Evolutionary conservation across 2,113 vertebrate species (phyloP), one percentile per base, ranked within the genome.

Genomic region (Forbesichthys papilliferus): DNA sequence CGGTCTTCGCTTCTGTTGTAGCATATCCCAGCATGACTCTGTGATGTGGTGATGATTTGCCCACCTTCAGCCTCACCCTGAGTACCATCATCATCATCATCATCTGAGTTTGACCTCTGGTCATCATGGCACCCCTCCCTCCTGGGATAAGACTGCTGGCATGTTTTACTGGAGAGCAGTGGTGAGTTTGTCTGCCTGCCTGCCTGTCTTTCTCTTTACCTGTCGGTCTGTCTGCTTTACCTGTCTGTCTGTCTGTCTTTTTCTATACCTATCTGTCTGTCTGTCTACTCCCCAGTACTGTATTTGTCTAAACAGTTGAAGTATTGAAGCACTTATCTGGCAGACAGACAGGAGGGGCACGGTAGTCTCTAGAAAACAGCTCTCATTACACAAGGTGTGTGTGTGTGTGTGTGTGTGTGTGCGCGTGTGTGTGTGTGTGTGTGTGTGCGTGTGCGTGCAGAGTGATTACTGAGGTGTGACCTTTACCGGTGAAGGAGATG

Each of bases 81-180:
- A 16, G 62, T 65, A 49, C 47, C 57, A 53, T 58, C 36, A 20
- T 53, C 14, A n/a, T 46, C 18, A 27, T n/a, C 4, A 0, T 66
- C 65, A 16, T 60, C 13, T 51, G 14, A 46, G 14, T 16, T 14
- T 64, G 11, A 1, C 14, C 16, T 36, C 20, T 34, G 2, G 10
- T 58, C 64, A 33, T 61, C 57, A 93, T 93, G 92, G 91, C 92
- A 3, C 68, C 88, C 2, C 62, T 93, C 59, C 92, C 92, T 55
- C 92, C 88, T 20, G 91, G 92, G 16, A 79, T 93, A 62, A 90
- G 88, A 11, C 83, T 92, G 69, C 71, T 93, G 73, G 76, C 82
- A 16, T 90, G 89, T 69, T 92, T 93, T 55, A 66, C 88, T 79
- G 86, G 83, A 70, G 86, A 92, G 65, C 91, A 93, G 47, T 93